Percentiles rank a stretch among this genome's conserved stretches.
Evolutionary conservation across 2,113 vertebrate genomes (phyloP).

Genomic region (Crotophaga sulcirostris): DNA sequence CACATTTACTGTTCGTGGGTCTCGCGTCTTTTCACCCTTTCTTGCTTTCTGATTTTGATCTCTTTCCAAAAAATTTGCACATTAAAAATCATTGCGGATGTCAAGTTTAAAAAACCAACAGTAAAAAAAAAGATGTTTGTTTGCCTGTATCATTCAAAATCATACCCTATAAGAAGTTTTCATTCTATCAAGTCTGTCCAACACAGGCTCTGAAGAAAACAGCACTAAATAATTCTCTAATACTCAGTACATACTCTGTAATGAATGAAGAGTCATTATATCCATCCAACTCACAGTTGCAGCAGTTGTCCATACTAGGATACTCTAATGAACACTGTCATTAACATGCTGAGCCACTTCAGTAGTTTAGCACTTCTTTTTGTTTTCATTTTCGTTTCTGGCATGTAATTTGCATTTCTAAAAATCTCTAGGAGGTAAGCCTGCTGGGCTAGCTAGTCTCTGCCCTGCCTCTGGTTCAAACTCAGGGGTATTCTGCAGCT

Average conservation of each 20-base stretch:
- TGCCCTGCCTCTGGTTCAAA: not conserved
- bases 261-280: not conserved
- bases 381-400: constrained; percentile 15
- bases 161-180: not conserved
- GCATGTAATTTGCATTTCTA: constrained; percentile 39
- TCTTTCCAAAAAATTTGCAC: not conserved
- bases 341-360: constrained; percentile 38
- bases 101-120: not conserved
- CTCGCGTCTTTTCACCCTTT: not conserved
- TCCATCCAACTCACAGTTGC: not conserved
- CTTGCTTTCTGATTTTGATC: not conserved
- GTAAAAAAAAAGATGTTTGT: not conserved
- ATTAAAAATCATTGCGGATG: not conserved
- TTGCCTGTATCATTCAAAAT: not conserved
- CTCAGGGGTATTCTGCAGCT: not conserved
- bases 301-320: not conserved
- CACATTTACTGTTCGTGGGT: not conserved
- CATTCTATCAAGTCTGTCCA: not conserved
- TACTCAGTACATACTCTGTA: not conserved
- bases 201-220: not conserved
- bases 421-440: not conserved
- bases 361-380: not conserved
- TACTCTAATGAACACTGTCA: not conserved
- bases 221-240: not conserved
- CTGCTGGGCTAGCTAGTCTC: not conserved